Conservation (phyloP, 2,113 vertebrate species). For the Engraulis encrasicolus region DNA sequence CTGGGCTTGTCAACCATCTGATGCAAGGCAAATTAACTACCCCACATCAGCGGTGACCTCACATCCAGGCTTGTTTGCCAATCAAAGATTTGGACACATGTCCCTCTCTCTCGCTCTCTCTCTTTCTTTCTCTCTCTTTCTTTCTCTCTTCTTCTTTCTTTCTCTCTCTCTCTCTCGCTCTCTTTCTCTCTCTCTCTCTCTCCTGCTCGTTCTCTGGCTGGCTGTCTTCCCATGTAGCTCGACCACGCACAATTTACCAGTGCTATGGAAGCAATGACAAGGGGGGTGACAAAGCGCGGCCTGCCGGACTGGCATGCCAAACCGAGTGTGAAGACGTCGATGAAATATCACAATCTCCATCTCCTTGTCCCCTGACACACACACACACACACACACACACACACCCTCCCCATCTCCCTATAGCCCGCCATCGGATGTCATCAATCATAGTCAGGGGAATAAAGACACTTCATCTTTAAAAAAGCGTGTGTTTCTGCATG, state of each 20-base stretch:
- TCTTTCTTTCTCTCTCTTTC: too few species aligned
- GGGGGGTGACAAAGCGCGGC: neutral
- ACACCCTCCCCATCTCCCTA: constrained; percentile 12
- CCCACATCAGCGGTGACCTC: neutral
- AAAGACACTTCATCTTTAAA: constrained; percentile 19
- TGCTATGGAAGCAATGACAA: neutral
- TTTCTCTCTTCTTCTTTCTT: too few species aligned
- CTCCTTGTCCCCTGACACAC: too few species aligned
- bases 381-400: too few species aligned
- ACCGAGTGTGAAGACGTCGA: constrained; percentile 4
- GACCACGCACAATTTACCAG: neutral
- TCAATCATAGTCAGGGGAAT: constrained; percentile 24
- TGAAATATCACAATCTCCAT: constrained; percentile 34
- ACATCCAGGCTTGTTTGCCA: neutral
- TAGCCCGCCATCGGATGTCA: constrained; percentile 3
- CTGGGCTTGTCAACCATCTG: neutral
- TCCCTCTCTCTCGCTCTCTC: neutral
- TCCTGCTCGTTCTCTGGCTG: too few species aligned
- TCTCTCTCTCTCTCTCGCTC: too few species aligned
- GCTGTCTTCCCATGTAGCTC: neutral
- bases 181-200: too few species aligned
- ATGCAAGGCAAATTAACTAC: neutral
- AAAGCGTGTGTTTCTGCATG: constrained; percentile 27
- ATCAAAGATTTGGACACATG: constrained; percentile 16
- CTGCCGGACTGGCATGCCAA: neutral